Evolutionary conservation across 2,888 invertebrate species (phyloP), one percentile per base, ranked within the genome.

Genomic region (Cheilosia impressa): DNA sequence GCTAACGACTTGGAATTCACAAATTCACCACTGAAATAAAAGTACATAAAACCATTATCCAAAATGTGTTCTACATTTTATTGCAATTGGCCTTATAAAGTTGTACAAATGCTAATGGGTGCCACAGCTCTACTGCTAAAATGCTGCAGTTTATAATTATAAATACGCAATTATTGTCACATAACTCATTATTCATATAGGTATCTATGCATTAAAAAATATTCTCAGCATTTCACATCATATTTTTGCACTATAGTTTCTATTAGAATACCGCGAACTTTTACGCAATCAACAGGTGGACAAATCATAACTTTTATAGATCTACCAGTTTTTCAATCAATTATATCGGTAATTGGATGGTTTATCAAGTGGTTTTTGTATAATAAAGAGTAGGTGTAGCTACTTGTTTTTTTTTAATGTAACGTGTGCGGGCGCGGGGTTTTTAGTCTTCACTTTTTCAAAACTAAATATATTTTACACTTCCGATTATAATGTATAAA

Each of bases 231-330:
- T 50, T 38, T 38, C 38, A 76, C 57, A 31, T 66, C 41, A 50
- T 57, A 58, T 19, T 38, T 38, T 13, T 38, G 6, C 41, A 34
- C 57, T n/a, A 24, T 24, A 72, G 43, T 34, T 60, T 65, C 47
- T 73, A 31, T 31, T 31, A 65, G 22, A 43, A 41, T 31, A 17
- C 1, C 22, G 17, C 4, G 13, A 38, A 66, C 52, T 34, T 60
- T 73, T 66, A 66, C 60, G 57, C 65, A 66, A 73, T 27, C 65
- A 79, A 66, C 79, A 79, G 73, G 73, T 79, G 73, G 73, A 60
- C 52, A 60, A 72, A 24, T 72, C 15, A n/a, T 53, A 79, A 63
- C 19, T 58, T 50, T 38, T 38, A 57, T 58, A 52, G 63, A 65
- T 73, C 79, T 73, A 60, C 65, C 50, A 53, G 34, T 13, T 53